Base-by-base conservation (phyloP, 1,140 invertebrate genomes). In the Anoplolepis gracilipes region DNA sequence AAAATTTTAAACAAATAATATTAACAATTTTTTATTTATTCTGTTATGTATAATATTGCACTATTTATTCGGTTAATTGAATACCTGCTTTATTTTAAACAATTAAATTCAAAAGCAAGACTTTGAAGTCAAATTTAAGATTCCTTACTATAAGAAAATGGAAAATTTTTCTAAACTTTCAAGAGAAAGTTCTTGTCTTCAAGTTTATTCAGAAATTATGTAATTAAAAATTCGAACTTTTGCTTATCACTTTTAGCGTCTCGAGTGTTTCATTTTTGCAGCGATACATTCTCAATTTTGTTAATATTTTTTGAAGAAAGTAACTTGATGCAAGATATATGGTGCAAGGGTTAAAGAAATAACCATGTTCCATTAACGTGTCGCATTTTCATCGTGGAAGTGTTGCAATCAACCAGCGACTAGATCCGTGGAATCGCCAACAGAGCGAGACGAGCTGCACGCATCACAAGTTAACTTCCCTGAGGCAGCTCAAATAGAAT, bases 401-500 rank as follows among this genome's bases (percentile, higher is more conserved):
- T 73, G 78, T 69, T 53, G 78, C 67, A 72, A 72, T 65, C 59
- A 79, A 79, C 76, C 62, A 79, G 69, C 88, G 89, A 87, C 87
- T 77, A 69, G 88, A 84, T 86, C 46, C 78, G 86, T 90, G 77
- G 87, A 85, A 91, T 90, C 76, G 90, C 89, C 86, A 90, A 87
- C 88, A 90, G 89, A 87, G 84, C 86, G 88, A 90, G 86, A 53
- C 73, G 89, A 89, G 84, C 90, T 90, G 90, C 91, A 93, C 91
- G 93, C 90, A 94, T 94, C 93, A 93, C 93, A 92, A 94, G 93
- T 94, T 94, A 94, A 94, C 93, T 93, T 94, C 93, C 94, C 94
- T 91, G 91, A 94, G 94, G 94, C 94, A 92, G 91, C 92, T 94
- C 94, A 95, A 95, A 94, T 92, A 94, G 92, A 94, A 94, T 94